Evolutionary conservation across 2,113 vertebrate species (phyloP), one percentile per base, ranked within the genome.

Genomic region (Damaliscus lunatus): DNA sequence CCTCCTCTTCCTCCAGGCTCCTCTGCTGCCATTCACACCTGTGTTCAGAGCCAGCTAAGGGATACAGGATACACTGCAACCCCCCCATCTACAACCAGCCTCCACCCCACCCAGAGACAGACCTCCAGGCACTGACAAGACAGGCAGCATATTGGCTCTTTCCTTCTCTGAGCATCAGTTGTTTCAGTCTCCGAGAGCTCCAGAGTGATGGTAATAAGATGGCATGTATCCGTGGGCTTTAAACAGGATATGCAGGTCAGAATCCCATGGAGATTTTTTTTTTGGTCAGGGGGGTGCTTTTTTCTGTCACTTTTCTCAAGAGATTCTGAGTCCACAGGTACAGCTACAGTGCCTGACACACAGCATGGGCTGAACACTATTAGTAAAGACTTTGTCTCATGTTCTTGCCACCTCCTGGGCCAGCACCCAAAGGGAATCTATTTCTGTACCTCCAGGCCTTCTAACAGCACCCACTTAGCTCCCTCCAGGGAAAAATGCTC

Each of bases 251-350:
- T 2, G 16, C 36, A 67, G 25, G 4, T 21, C 55, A 29, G 36
- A 90, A 88, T 74, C 59, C 83, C 60, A 9, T 0, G 29, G 33
- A 7, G 55, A 82, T 33, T 43, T 90, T 29, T 36, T 36, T 8
- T 29, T 57, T 1, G 1, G 6, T 17, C 2, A 1, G 6, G 23
- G 5, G 5, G 2, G 5, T 33, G 13, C 1, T 36, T 40, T 21
- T 33, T 60, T 86, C 93, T 27, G 67, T 74, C 36, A 40, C 8
- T 71, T 55, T 53, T 59, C 46, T 78, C 52, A 88, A 50, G 82
- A 90, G 81, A 55, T 19, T 92, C 89, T 88, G 94, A 81, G 52
- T 62, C 90, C 33, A 43, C 9, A 60, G n/a, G 40, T 33, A 50
- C 17, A 17, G 55, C 74, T 31, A 13, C 19, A 71, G 16, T 3